Evolutionary conservation across 2,113 vertebrate species (phyloP), one percentile per base, ranked within the genome.

Genomic region (Pterocles gutturalis): DNA sequence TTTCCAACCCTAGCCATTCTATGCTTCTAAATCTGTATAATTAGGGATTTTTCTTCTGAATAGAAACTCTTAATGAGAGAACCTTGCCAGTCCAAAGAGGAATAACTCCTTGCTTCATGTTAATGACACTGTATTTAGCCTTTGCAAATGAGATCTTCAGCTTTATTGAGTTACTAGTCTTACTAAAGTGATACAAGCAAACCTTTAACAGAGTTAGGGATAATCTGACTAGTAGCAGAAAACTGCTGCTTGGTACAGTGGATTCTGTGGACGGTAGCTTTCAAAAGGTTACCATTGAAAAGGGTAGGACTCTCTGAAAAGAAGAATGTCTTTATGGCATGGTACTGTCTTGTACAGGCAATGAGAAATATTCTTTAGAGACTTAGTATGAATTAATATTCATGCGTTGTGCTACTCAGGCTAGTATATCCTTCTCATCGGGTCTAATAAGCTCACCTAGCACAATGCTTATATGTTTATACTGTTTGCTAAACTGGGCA

Each of bases 401-500:
- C 28, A 11, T 62, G 34, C 57, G 29, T 13, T 36, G 26, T 77
- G n/a, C 58, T 77, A 2, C 17, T 86, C 10, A 33, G 55, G 36
- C 41, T 70, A n/a, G 43, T 49, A 28, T 5, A 22, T 17, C 33
- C 25, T 90, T 11, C 60, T 89, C 79, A 45, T 76, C 53, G 58
- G 54, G 28, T 54, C 46, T 83, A 4, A 26, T 73, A 33, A 67
- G 60, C 43, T 91, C 0, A 1, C 43, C 34, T 38, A 29, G 60
- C 41, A 2, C 67, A 67, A n/a, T 67, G 53, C 43, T 92, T 60
- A 78, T 73, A 22, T 26, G 51, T n/a, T 75, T 94, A 66, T 70
- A 26, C 65, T 75, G 65, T 89, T 96, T 72, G 72, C 77, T 79
- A 36, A 79, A 82, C 89, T 64, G 89, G 46, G 65, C 94, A 90